Evolutionary conservation across 2,113 vertebrate species (phyloP).

Genomic region (Aldabrachelys gigantea): DNA sequence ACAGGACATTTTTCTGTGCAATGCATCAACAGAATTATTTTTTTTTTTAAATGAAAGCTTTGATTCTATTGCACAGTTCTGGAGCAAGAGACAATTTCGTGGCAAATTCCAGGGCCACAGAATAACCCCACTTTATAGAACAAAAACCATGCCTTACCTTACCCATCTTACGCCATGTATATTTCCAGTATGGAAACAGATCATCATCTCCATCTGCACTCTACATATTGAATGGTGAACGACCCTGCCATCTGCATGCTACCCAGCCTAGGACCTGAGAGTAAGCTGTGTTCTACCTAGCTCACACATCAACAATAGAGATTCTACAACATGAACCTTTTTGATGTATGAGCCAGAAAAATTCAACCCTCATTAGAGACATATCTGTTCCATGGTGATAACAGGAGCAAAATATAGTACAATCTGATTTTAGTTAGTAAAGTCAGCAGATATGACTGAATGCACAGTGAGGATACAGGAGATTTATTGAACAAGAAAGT

Average conservation of each 20-base stretch:
- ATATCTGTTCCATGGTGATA: not conserved
- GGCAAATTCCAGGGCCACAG: not conserved
- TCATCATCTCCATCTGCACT: not conserved
- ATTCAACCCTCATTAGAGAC: rapidly evolving
- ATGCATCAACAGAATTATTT: not conserved
- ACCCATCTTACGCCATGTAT: not conserved
- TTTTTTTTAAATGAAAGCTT: not conserved
- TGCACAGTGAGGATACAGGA: not conserved
- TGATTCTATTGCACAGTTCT: rapidly evolving
- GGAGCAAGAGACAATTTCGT: not conserved
- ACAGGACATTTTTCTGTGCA: rapidly evolving
- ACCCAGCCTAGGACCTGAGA: not conserved
- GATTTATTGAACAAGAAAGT: not conserved
- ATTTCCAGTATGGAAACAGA: not conserved
- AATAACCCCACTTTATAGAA: not conserved
- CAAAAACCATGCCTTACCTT: not conserved
- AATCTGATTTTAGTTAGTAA: not conserved
- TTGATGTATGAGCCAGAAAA: not conserved
- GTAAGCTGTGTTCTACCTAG: not conserved
- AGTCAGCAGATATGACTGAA: not conserved
- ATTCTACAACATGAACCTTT: not conserved
- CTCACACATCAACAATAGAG: not conserved
- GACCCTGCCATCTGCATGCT: not conserved
- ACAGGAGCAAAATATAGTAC: not conserved
- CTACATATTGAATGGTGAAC: not conserved